phyloP scores from a whole-genome alignment of 1,140 invertebrate genomes.

The Paraescarpia echinospica region DNA sequence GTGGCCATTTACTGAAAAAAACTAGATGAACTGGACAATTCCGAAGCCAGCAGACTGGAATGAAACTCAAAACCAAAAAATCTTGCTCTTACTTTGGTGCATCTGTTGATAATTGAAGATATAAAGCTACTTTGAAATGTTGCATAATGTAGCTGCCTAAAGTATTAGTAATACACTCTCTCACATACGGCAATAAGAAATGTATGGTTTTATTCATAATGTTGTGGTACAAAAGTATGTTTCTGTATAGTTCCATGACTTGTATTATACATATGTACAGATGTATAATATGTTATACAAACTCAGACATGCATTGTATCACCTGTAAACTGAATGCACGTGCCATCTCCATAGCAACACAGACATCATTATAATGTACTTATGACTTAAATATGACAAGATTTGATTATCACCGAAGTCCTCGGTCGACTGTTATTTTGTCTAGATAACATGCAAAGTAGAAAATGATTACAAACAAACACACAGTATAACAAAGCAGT shows the following conservation, averaged over 20 bases:
- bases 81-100: background rate
- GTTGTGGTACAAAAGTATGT: background rate
- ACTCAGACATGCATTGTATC: background rate
- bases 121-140: too few relatives aligned
- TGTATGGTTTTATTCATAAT: background rate
- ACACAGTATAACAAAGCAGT: background rate
- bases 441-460: background rate
- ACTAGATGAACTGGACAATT: background rate
- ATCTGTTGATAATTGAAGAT: too few relatives aligned
- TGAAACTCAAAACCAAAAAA: background rate
- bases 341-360: too few relatives aligned
- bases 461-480: background rate
- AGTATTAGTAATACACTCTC: too few relatives aligned
- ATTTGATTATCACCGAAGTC: too few relatives aligned
- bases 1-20: background rate
- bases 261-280: background rate
- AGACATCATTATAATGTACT: too few relatives aligned
- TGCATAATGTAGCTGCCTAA: too few relatives aligned
- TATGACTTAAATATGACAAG: too few relatives aligned
- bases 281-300: background rate
- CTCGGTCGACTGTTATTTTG: background rate
- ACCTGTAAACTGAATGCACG: background rate
- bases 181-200: background rate
- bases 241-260: background rate
- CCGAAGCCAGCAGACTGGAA: background rate